Percentiles rank a stretch among this genome's conserved stretches.
Conservation (phyloP, 2,113 vertebrate species). For the Euleptes europaea region DNA sequence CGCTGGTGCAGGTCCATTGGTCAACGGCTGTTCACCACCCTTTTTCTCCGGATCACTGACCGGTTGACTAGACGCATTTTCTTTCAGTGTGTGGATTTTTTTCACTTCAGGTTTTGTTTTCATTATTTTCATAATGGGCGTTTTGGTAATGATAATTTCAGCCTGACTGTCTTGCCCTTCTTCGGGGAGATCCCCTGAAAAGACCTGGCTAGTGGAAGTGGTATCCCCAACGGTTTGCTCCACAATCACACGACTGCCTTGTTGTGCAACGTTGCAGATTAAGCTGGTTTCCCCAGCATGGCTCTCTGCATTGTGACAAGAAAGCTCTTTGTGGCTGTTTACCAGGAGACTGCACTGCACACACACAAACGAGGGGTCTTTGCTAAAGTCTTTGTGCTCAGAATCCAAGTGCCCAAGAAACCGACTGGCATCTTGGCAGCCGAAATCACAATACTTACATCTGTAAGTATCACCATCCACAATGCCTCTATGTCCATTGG, state of each 20-base stretch:
- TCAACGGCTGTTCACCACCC: slow-evolving; percentile 76
- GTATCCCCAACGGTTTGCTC: slow-evolving; percentile 82
- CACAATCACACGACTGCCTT: slow-evolving; percentile 79
- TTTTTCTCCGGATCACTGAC: slow-evolving; percentile 64
- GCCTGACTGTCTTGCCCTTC: slow-evolving; percentile 72
- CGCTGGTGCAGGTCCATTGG: slow-evolving; percentile 77
- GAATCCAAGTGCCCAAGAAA: slow-evolving; percentile 92
- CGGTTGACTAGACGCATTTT: slow-evolving; percentile 70
- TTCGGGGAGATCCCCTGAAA: slow-evolving; percentile 39
- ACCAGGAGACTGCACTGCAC: slow-evolving; percentile 84
- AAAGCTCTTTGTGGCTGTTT: slow-evolving; percentile 90
- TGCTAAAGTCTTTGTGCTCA: slow-evolving; percentile 88
- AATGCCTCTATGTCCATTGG: slow-evolving; percentile 76
- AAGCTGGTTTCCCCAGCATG: slow-evolving; percentile 79
- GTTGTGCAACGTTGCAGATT: slow-evolving; percentile 83
- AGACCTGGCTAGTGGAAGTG: slow-evolving; percentile 51
- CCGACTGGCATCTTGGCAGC: slow-evolving; percentile 86
- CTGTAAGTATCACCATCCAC: slow-evolving; percentile 79
- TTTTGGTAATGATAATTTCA: slow-evolving; percentile 96
- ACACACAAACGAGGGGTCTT: slow-evolving; percentile 88
- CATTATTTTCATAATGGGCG: slow-evolving; percentile 97
- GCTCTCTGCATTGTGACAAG: slow-evolving; percentile 86
- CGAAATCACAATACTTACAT: slow-evolving; percentile 90
- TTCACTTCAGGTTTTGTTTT: slow-evolving; percentile 92
- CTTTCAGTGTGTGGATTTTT: slow-evolving; percentile 87